Evolutionary conservation across 1,140 invertebrate species (phyloP).

Genomic region (Cheumatopsyche charites): DNA sequence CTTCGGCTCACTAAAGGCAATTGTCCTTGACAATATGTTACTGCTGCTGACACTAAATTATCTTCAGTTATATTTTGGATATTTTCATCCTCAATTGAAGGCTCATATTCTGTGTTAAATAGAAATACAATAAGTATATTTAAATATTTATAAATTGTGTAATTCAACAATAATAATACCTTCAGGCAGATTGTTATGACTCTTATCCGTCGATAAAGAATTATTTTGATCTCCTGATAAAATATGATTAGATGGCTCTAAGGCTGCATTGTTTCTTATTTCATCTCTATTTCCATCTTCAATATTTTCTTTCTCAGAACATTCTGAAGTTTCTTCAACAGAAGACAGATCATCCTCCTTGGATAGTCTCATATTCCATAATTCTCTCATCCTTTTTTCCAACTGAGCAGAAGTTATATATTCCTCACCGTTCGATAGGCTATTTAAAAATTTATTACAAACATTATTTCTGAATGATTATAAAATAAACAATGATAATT

Average conservation of each 20-base stretch:
- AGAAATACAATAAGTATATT: conserved; percentile 5
- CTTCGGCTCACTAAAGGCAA: conserved; percentile 77
- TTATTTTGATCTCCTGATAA: conserved; percentile 40
- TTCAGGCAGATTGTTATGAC: conserved; percentile 38
- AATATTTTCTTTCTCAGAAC: conserved; percentile 50
- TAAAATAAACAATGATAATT: no score
- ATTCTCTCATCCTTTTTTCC: conserved; percentile 69
- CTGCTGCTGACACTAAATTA: conserved; percentile 78
- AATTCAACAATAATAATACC: conserved; percentile 11
- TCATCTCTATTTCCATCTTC: conserved; percentile 44
- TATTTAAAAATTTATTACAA: conserved; percentile 49
- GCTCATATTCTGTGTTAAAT: conserved; percentile 55
- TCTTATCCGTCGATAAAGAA: conserved; percentile 23
- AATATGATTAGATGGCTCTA: conserved; percentile 44
- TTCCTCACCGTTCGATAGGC: conserved; percentile 82
- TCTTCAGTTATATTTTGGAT: conserved; percentile 80
- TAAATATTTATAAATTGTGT: conserved; percentile 1
- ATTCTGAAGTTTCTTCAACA: conserved; percentile 50
- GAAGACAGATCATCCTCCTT: conserved; percentile 51
- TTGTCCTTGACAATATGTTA: conserved; percentile 78
- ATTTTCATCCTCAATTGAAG: conserved; percentile 58
- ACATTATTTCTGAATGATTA: conserved; percentile 11
- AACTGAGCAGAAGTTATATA: conserved; percentile 83
- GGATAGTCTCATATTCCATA: conserved; percentile 62
- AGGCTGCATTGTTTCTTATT: conserved; percentile 31